Conservation (phyloP, 2,888 invertebrate genomes). For the Phania funesta region DNA sequence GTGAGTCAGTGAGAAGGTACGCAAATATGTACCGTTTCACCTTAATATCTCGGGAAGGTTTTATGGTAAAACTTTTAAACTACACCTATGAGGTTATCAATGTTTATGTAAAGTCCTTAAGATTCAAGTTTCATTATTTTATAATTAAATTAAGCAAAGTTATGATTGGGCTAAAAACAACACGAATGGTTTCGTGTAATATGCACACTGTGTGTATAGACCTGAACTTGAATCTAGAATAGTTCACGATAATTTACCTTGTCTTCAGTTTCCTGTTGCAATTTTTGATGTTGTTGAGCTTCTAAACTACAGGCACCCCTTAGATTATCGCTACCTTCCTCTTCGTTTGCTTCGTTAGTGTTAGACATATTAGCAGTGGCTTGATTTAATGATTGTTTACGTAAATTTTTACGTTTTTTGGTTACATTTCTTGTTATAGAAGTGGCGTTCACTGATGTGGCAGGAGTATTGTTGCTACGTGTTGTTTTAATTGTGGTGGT, state of each 20-base stretch:
- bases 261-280: conserved; percentile 55
- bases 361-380: background rate
- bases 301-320: conserved; percentile 62
- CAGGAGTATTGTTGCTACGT: background rate
- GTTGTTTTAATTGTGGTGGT: conserved; percentile 31
- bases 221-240: no score
- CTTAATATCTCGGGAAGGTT: no score
- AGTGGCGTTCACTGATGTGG: background rate
- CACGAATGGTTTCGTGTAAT: no score
- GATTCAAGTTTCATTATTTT: no score
- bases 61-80: no score
- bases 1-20: no score
- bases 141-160: no score
- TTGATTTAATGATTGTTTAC: conserved; percentile 46
- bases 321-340: conserved; percentile 43
- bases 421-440: conserved; percentile 45
- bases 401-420: conserved; percentile 67
- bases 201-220: no score
- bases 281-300: conserved; percentile 61
- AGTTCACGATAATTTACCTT: conserved; percentile 72
- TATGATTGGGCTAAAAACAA: no score
- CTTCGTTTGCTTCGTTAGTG: conserved; percentile 38
- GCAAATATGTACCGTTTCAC: no score
- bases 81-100: no score
- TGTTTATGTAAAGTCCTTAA: no score